These are phyloP conservation scores for Andrena bucephala DNA, from an alignment of 2,888 invertebrate species.

Conservation along the genomic window DNA sequence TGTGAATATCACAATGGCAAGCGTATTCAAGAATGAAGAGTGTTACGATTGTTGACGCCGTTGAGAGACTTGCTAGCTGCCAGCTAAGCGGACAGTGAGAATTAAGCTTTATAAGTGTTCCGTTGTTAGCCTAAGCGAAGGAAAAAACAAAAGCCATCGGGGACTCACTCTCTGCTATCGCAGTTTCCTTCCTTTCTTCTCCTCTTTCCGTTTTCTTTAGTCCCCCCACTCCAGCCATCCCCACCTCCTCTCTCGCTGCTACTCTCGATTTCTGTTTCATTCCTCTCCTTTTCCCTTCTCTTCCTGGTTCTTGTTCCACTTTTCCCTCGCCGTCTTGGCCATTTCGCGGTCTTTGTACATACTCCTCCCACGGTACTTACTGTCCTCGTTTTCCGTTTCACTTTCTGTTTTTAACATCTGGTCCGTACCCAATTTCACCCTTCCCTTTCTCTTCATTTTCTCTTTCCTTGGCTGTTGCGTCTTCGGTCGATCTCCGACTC, in stretches of 20 bases:
- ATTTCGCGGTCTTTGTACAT: not conserved
- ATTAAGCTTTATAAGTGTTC: constrained; percentile 37
- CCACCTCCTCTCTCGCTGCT: not conserved
- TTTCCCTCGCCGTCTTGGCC: constrained; percentile 13
- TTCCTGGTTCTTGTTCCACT: constrained; percentile 25
- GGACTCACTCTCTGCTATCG: constrained; percentile 47
- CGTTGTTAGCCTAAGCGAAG: constrained; percentile 38
- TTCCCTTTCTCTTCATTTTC: not conserved
- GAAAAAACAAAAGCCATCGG: constrained; percentile 60
- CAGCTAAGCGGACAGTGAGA: not conserved
- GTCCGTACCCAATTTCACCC: not conserved
- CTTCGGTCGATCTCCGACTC: too few species aligned
- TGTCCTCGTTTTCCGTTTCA: not conserved
- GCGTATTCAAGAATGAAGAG: too few species aligned
- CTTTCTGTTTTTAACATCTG: not conserved
- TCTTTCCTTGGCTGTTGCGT: not conserved
- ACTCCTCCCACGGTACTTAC: constrained; percentile 1
- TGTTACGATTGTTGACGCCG: too few species aligned
- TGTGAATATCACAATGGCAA: too few species aligned
- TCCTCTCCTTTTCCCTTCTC: constrained; percentile 5
- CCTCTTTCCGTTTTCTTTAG: not conserved
- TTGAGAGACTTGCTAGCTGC: too few species aligned
- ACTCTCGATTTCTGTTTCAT: constrained; percentile 54
- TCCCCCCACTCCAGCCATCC: constrained; percentile 21
- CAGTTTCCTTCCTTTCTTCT: constrained; percentile 14